Percentiles rank a stretch among this genome's conserved stretches.
phyloP scores from a whole-genome alignment of 2,888 invertebrate genomes.

The Acanthacorydalis orientalis region DNA sequence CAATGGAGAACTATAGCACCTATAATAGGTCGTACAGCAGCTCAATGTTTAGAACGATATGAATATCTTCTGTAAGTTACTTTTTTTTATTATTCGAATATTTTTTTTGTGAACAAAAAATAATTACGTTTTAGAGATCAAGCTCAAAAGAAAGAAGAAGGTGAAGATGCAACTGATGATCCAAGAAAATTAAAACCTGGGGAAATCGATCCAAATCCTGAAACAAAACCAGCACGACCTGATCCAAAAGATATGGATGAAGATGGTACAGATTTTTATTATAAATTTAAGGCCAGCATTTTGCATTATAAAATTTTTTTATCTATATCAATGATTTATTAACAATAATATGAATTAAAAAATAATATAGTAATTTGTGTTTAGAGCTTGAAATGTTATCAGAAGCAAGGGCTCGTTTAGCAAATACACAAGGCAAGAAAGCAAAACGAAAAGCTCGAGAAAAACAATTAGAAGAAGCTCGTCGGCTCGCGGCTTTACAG shows the following conservation, averaged over 20 bases:
- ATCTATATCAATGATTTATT: background rate
- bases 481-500: constrained; percentile 88
- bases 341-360: background rate
- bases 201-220: constrained; percentile 99
- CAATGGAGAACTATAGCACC: constrained; percentile 99
- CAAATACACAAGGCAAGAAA: constrained; percentile 95
- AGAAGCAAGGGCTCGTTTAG: constrained; percentile 93
- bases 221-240: constrained; percentile 97
- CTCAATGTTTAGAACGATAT: constrained; percentile 95
- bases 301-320: background rate
- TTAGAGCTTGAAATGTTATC: constrained; percentile 96
- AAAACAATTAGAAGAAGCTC: constrained; percentile 95
- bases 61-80: constrained; percentile 77
- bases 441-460: constrained; percentile 91
- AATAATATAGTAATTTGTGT: constrained; percentile 11
- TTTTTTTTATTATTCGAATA: background rate
- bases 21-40: constrained; percentile 95
- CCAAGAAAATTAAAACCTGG: constrained; percentile 95
- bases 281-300: background rate
- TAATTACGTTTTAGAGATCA: constrained; percentile 55
- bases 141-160: constrained; percentile 92
- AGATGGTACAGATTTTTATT: constrained; percentile 52
- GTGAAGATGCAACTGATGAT: constrained; percentile 81
- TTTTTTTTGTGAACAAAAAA: background rate
- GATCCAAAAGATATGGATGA: constrained; percentile 99